Base-by-base conservation (phyloP, 2,797 vertebrate species). In the Poecilia gillii region DNA sequence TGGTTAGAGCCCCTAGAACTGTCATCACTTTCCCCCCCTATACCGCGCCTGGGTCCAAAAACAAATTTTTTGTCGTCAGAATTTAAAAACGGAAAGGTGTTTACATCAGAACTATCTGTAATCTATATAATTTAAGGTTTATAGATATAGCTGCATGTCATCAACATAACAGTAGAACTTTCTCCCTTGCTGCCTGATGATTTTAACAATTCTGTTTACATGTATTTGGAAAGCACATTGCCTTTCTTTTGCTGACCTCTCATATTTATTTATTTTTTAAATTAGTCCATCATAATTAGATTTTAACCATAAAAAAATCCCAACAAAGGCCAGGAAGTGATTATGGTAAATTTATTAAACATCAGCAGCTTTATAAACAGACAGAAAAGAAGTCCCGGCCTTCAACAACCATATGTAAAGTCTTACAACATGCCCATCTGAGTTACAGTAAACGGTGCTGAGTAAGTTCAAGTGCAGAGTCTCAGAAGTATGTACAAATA, bases 401-500 rank as follows among this genome's bases (percentile, higher is more conserved):
- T 90, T 86, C 84, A 82, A 85, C 81, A 85, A 76, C 53, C 46
- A 51, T 73, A 51, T 80, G 81, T 88, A 85, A 92, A 92, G 88
- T 75, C 86, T 78, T 79, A 89, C 87, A 81, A 84, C 82, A 85
- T 80, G 80, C 79, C 88, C 88, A 85, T 92, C 92, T 90, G 87
- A 80, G 79, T 84, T 88, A 92, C 85, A 92, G 88, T 90, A 91
- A 87, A 84, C 76, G 91, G 87, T 90, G 89, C 87, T 16, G 81
- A 89, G 87, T 82, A 90, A 89, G 86, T 85, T 81, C 1, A 79
- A 87, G 88, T 89, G 84, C 89, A 77, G 85, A 93, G 89, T 93
- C 89, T 92, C 81, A 85, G 80, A 83, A 84, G 80, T 87, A 89
- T 89, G 82, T 88, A 92, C 90, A 91, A 89, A 93, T 89, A 93